These are phyloP conservation scores for Ifrita kowaldi DNA, from an alignment of 2,113 vertebrate genomes.

Conservation along the genomic window DNA sequence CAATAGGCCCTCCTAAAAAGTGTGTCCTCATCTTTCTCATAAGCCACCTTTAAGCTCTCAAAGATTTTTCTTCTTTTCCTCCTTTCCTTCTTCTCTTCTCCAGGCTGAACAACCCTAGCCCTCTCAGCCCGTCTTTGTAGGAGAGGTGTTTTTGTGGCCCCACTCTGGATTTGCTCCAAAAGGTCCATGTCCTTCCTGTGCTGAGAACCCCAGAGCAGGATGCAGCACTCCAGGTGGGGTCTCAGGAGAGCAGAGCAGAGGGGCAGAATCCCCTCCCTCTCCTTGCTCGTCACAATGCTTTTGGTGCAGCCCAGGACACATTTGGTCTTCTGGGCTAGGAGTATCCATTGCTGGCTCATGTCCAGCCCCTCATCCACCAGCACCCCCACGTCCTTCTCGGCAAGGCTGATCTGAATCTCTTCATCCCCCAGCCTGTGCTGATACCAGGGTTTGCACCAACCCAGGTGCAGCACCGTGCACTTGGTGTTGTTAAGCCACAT, in stretches of 20 bases:
- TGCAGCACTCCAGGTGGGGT: not conserved
- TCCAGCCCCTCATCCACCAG: not conserved
- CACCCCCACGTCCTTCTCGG: rapidly evolving
- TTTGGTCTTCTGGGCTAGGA: not conserved
- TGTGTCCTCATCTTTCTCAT: not conserved
- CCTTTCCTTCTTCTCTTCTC: not conserved
- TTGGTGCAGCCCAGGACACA: not conserved
- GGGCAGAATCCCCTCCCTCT: not conserved
- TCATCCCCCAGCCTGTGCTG: not conserved
- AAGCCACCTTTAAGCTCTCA: not conserved
- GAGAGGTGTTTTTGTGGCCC: not conserved
- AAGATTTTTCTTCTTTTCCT: not conserved
- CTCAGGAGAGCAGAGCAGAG: not conserved
- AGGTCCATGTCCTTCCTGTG: not conserved
- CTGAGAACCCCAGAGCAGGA: not conserved
- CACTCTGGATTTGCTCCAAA: rapidly evolving
- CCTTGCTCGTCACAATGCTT: not conserved
- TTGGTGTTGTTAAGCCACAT: not conserved
- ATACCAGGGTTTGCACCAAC: not conserved
- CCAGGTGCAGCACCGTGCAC: not conserved
- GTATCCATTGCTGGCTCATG: rapidly evolving
- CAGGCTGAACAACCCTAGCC: not conserved
- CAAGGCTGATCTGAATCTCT: not conserved
- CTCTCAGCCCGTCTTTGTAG: rapidly evolving
- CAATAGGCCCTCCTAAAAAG: not conserved